Conservation (phyloP, 2,113 vertebrate species). For the Lutjanus erythropterus region DNA sequence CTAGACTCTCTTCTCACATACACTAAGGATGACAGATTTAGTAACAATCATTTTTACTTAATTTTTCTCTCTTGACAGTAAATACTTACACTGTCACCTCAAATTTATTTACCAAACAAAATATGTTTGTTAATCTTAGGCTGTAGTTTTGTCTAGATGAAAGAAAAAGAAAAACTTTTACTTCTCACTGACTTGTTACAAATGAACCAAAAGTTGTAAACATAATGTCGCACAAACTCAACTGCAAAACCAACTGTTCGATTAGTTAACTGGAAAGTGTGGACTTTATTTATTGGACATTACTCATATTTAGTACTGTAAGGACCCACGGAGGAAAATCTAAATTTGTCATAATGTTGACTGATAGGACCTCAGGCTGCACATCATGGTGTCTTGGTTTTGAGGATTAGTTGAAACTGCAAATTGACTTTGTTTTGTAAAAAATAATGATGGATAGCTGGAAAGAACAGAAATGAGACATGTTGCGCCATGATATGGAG, state of each 20-base stretch:
- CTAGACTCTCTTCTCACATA: slow-evolving; percentile 34
- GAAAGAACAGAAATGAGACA: background rate
- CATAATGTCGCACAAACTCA: background rate
- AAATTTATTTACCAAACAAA: background rate
- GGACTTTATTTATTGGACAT: too few relatives aligned
- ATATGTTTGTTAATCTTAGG: background rate
- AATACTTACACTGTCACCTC: background rate
- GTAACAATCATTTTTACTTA: background rate
- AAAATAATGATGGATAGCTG: background rate
- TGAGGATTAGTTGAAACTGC: background rate
- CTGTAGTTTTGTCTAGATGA: slow-evolving; percentile 15
- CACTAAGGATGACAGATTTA: slow-evolving; percentile 37
- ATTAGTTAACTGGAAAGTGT: background rate
- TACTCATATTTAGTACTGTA: background rate
- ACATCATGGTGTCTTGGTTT: background rate
- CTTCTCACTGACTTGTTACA: background rate
- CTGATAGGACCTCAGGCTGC: slow-evolving; percentile 8
- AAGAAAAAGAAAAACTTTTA: background rate
- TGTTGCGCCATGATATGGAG: background rate
- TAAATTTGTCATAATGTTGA: background rate
- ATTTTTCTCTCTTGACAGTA: background rate
- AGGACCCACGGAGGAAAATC: background rate
- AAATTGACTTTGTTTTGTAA: background rate
- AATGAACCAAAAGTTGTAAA: background rate
- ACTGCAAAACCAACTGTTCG: background rate